Conservation (phyloP, 2,888 invertebrate species). For the Eilema depressum region DNA sequence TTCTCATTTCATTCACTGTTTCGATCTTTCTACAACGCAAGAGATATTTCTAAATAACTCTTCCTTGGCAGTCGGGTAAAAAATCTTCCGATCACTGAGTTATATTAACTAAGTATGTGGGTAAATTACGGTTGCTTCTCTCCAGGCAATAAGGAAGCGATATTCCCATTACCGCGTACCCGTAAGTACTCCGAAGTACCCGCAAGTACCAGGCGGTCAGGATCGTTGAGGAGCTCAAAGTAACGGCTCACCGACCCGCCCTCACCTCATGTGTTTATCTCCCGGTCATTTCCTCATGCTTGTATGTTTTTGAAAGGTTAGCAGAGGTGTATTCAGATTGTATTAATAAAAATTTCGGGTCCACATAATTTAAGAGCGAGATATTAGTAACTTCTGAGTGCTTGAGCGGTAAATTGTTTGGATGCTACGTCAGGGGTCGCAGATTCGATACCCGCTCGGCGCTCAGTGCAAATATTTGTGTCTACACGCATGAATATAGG, state of each 20-base stretch:
- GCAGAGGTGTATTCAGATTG: not conserved
- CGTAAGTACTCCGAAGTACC: conserved; percentile 18
- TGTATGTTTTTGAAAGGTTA: not conserved
- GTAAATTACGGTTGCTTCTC: not conserved
- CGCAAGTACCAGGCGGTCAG: conserved; percentile 25
- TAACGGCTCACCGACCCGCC: conserved; percentile 41
- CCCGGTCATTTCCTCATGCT: too few relatives aligned
- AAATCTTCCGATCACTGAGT: not conserved
- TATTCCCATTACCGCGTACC: conserved; percentile 7
- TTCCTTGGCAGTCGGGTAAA: too few relatives aligned
- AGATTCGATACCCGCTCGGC: too few relatives aligned
- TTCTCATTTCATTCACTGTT: too few relatives aligned
- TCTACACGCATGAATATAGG: too few relatives aligned
- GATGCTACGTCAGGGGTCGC: too few relatives aligned
- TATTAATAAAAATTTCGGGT: not conserved
- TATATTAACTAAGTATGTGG: not conserved
- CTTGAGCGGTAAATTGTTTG: too few relatives aligned
- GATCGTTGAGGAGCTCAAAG: conserved; percentile 16
- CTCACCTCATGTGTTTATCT: conserved; percentile 33
- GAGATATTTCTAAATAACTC: not conserved
- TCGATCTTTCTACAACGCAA: not conserved
- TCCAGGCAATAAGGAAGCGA: conserved; percentile 36
- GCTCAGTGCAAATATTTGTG: too few relatives aligned
- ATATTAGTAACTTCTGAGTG: too few relatives aligned
- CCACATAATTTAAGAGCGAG: too few relatives aligned